Percentiles rank a stretch among this genome's conserved stretches.
Conservation (phyloP, 1,140 invertebrate genomes). For the Tribolium madens region DNA sequence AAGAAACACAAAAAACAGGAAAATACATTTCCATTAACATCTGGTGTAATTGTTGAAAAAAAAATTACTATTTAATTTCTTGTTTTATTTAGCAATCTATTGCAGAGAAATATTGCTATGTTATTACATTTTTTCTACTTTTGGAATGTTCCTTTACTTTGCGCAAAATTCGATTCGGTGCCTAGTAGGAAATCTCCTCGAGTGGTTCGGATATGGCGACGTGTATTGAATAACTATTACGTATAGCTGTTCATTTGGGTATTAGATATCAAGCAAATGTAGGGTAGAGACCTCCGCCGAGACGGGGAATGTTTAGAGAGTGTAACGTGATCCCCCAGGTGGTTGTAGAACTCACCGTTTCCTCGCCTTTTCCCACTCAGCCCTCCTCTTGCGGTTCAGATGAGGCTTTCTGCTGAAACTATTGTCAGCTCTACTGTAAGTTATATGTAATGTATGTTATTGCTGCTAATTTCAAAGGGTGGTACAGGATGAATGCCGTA, state of each 20-base stretch:
- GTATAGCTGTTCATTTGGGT: conserved; percentile 47
- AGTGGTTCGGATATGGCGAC: conserved; percentile 29
- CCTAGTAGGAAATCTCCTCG: conserved; percentile 28
- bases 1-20: not conserved
- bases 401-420: conserved; percentile 35
- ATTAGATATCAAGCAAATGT: conserved; percentile 49
- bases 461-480: conserved; percentile 37
- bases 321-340: conserved; percentile 46
- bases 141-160: conserved; percentile 10
- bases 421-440: conserved; percentile 30
- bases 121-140: not conserved
- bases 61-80: too few relatives aligned
- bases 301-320: conserved; percentile 40
- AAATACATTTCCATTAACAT: too few relatives aligned
- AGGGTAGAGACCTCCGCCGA: conserved; percentile 25
- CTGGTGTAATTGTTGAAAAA: too few relatives aligned
- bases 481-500: conserved; percentile 21
- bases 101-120: not conserved
- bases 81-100: not conserved
- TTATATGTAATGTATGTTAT: conserved; percentile 37
- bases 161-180: conserved; percentile 7
- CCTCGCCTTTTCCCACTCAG: conserved; percentile 28
- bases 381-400: conserved; percentile 31
- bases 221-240: conserved; percentile 48
- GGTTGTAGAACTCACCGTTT: conserved; percentile 30